phyloP scores from a whole-genome alignment of 2,113 vertebrate species.

The Saguinus imperator region DNA sequence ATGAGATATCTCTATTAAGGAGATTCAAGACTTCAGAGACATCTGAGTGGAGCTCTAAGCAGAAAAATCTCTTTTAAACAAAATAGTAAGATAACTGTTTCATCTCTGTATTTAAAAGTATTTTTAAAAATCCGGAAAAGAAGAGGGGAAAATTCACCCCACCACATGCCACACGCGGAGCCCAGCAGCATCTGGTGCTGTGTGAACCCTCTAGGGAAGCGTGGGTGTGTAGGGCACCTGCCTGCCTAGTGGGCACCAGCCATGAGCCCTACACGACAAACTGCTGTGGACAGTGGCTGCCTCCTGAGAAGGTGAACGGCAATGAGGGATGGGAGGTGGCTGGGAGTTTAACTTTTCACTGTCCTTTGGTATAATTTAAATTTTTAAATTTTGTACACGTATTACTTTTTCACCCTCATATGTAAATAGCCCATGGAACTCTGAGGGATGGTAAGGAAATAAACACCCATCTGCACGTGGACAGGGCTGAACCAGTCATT shows the following conservation, averaged over 20 bases:
- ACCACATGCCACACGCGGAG: rapidly evolving
- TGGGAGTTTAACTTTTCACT: too few relatives aligned
- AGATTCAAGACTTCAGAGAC: background rate
- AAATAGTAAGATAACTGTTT: background rate
- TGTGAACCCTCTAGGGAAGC: rapidly evolving
- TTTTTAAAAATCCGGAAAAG: background rate
- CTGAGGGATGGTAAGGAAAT: background rate
- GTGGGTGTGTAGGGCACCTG: rapidly evolving
- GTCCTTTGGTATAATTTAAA: too few relatives aligned
- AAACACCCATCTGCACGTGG: background rate
- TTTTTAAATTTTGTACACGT: background rate
- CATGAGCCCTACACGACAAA: background rate
- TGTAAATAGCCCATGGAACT: background rate
- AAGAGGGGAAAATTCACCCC: rapidly evolving
- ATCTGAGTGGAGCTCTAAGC: background rate
- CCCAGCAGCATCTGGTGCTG: too few relatives aligned
- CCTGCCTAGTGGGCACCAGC: rapidly evolving
- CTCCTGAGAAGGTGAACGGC: background rate
- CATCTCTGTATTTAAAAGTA: background rate
- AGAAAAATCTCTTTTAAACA: background rate
- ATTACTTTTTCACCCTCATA: background rate
- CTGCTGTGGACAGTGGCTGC: rapidly evolving
- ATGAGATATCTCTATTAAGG: background rate
- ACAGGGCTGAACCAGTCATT: too few relatives aligned
- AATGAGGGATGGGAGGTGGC: background rate